Evolutionary conservation across 2,888 invertebrate genomes (phyloP).

Genomic region (Dasypogon diadema): DNA sequence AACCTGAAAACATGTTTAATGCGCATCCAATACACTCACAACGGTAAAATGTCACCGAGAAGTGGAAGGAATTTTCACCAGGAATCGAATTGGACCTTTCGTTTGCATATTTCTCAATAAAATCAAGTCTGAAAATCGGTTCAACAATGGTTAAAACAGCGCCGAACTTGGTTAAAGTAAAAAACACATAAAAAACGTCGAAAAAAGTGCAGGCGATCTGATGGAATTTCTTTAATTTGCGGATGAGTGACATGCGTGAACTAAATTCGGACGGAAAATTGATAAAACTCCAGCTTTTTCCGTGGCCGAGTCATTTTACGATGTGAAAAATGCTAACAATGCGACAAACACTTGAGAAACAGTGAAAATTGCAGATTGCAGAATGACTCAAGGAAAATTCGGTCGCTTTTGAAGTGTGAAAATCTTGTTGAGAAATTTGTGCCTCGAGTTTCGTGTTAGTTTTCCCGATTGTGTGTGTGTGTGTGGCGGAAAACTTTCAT

Average conservation of each 20-base stretch:
- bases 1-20: slow-evolving; percentile 25
- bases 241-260: slow-evolving; percentile 41
- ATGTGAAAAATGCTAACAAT: not conserved
- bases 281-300: not conserved
- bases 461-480: slow-evolving; percentile 3
- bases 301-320: not conserved
- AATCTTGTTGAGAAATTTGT: not conserved
- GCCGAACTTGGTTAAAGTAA: not conserved
- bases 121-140: not conserved
- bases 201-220: too few species aligned
- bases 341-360: not conserved
- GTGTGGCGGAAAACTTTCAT: not conserved
- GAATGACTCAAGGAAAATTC: too few species aligned
- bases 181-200: not conserved
- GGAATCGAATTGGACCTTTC: not conserved
- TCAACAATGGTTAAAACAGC: not conserved
- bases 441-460: slow-evolving; percentile 8
- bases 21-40: slow-evolving; percentile 27
- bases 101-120: not conserved
- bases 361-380: not conserved
- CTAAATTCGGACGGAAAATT: not conserved
- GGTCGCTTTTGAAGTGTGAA: too few species aligned
- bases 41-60: slow-evolving; percentile 36
- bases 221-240: slow-evolving; percentile 13
- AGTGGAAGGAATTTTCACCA: slow-evolving; percentile 28